phyloP scores from a whole-genome alignment of 2,888 invertebrate genomes.

The Stratiomys singularior region DNA sequence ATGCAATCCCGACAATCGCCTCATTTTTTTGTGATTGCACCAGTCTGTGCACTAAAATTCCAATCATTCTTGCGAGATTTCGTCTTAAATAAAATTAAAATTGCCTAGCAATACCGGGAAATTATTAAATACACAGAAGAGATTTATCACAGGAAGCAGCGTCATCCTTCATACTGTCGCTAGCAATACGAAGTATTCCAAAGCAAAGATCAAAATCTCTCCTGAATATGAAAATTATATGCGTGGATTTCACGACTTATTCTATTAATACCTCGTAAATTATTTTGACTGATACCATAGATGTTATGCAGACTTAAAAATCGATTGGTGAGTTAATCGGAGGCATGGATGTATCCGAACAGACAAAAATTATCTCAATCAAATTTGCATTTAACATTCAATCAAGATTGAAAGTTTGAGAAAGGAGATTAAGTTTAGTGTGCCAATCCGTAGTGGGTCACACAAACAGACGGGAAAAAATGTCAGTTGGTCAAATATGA shows the following conservation, averaged over 20 bases:
- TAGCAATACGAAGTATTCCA: not conserved
- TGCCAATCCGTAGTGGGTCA: not conserved
- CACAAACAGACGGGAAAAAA: not conserved
- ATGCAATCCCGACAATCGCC: not conserved
- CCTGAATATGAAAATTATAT: not conserved
- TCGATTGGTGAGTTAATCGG: not conserved
- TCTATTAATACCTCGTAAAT: constrained; percentile 37
- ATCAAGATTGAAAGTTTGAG: not conserved
- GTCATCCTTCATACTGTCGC: constrained; percentile 29
- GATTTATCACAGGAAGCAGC: constrained; percentile 27
- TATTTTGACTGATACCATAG: not conserved
- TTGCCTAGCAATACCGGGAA: constrained; percentile 5
- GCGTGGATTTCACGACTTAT: not conserved
- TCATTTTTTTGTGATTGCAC: not conserved
- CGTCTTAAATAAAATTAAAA: constrained; percentile 5
- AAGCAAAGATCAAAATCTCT: not conserved
- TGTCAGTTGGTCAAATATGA: too few relatives aligned
- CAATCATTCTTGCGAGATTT: constrained; percentile 19
- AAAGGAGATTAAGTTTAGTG: not conserved
- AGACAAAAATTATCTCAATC: not conserved
- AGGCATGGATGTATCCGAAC: not conserved
- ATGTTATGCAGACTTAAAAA: not conserved
- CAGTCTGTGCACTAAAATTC: constrained; percentile 27
- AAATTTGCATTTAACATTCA: not conserved
- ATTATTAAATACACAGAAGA: constrained; percentile 29